These are phyloP conservation scores for Heterodera carotae DNA, from an alignment of 1,140 invertebrate genomes.

Conservation along the genomic window DNA sequence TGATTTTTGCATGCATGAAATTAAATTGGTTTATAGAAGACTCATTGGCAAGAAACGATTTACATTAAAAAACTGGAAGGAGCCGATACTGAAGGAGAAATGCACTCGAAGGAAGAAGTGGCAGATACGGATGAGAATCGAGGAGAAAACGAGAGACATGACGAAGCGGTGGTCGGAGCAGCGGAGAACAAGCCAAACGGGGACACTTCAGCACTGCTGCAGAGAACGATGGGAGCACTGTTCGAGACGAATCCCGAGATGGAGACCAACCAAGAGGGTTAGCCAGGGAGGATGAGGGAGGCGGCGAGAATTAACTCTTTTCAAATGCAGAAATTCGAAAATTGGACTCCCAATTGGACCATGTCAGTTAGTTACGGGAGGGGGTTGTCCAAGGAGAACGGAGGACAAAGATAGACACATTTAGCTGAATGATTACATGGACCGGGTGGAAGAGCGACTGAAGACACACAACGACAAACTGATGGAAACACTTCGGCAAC, in stretches of 20 bases:
- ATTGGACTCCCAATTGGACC: constrained; percentile 54
- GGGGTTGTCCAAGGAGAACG: neutral
- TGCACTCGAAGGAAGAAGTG: neutral
- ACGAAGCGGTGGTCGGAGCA: too few species aligned
- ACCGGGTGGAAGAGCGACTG: constrained; percentile 50
- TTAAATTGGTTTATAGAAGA: neutral
- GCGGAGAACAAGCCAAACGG: neutral
- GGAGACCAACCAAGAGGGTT: constrained; percentile 26
- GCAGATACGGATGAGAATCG: neutral
- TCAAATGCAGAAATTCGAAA: constrained; percentile 48
- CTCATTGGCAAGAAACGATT: too few species aligned
- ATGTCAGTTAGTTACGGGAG: constrained; percentile 4
- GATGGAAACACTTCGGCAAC: constrained; percentile 49
- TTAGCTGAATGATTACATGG: constrained; percentile 51
- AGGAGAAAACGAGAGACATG: too few species aligned
- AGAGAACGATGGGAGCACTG: constrained; percentile 2
- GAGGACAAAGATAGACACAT: neutral
- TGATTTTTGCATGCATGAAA: neutral
- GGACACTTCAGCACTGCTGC: neutral
- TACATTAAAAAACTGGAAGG: neutral
- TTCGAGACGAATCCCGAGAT: constrained; percentile 28
- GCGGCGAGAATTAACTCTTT: neutral
- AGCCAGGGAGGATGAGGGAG: neutral
- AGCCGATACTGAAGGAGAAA: too few species aligned
- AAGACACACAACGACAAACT: constrained; percentile 52